Evolutionary conservation across 2,888 invertebrate genomes (phyloP), one percentile per base, ranked within the genome.

Genomic region (Kryphioiulus occultus): DNA sequence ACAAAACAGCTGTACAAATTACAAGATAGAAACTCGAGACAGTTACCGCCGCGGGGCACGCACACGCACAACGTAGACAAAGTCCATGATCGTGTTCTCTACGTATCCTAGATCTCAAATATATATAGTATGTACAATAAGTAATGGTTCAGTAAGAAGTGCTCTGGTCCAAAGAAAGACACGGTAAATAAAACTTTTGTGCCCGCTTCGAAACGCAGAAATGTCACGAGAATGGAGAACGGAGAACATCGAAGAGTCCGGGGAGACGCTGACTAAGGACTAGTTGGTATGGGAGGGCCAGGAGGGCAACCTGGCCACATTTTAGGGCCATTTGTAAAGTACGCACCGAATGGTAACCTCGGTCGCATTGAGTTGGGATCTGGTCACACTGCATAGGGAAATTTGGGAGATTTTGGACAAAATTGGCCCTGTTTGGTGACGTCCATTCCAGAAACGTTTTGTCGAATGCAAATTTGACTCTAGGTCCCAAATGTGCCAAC

Each of bases 161-260:
- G 68, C 68, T 68, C 68, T 68, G 68, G 68, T 68, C 22, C 68
- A 68, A 68, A 68, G 68, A 68, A 68, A 26, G 68, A 68, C 68
- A 68, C 68, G 68, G 68, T 68, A 68, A 68, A 68, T 68, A 68
- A 68, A 68, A 68, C 68, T 68, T 68, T 68, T 68, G 68, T 68
- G 68, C 68, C 26, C 22, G 26, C 68, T 68, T 68, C n/a, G 68
- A 68, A 68, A 68, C 12, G 26, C 68, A 26, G 12, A 68, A 68
- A 68, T 68, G 68, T 26, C 68, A 68, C 68, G 68, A 68, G 68
- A 68, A n/a, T 19, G 5, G 68, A 26, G 26, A 5, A 10, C 26
- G 26, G 22, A 22, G 22, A 47, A 68, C 68, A 68, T 68, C 26
- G 68, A 68, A 22, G 68, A 68, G 68, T 68, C 26, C 26, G 26